Evolutionary conservation across 1,140 invertebrate genomes (phyloP).

Genomic region (Charaxes varanes): DNA sequence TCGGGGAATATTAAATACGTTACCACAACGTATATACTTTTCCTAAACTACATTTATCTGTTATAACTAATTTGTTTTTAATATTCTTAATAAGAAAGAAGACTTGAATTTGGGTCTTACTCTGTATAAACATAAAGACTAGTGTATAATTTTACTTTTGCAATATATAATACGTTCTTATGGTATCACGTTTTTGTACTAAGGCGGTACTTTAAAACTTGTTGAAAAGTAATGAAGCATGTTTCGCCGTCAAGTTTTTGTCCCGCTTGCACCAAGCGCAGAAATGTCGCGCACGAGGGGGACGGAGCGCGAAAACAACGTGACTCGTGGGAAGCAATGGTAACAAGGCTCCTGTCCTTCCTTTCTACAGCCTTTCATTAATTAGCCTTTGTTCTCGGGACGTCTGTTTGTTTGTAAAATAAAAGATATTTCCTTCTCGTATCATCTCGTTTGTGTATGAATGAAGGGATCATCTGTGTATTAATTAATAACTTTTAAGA

Average conservation of each 20-base stretch:
- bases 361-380: conserved; percentile 45
- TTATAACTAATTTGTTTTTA: too few species aligned
- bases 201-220: conserved; percentile 3
- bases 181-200: too few species aligned
- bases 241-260: conserved; percentile 14
- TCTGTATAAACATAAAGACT: too few species aligned
- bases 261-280: conserved; percentile 2
- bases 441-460: too few species aligned
- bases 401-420: conserved; percentile 16
- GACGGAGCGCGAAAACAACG: conserved; percentile 18
- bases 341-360: conserved; percentile 54
- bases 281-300: conserved; percentile 18
- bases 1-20: too few species aligned
- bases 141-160: too few species aligned
- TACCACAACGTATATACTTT: too few species aligned
- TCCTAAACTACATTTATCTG: too few species aligned
- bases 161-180: conserved; percentile 1
- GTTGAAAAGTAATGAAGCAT: conserved; percentile 13
- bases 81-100: too few species aligned
- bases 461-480: too few species aligned
- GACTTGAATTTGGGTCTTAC: too few species aligned
- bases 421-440: conserved; percentile 4
- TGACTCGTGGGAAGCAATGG: conserved; percentile 45
- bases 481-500: too few species aligned
- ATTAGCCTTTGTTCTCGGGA: conserved; percentile 49